These are phyloP conservation scores for Eulemur coronatus DNA, from an alignment of 2,797 vertebrate species.

Conservation along the genomic window DNA sequence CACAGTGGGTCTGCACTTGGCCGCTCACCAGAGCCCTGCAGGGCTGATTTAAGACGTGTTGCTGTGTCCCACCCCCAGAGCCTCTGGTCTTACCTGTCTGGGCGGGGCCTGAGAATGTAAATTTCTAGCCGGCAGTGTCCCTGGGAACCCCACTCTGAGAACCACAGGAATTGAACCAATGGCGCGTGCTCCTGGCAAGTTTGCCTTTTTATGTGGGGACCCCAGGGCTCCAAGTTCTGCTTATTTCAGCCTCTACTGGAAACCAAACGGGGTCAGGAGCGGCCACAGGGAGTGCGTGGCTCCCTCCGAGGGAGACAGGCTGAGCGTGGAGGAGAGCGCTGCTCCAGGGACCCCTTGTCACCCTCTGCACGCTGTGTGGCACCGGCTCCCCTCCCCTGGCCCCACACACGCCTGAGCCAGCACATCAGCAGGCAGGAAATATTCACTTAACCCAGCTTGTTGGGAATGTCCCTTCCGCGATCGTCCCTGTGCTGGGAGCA, in stretches of 20 bases:
- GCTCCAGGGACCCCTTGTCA: background rate
- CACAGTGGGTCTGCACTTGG: background rate
- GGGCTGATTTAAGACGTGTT: too few relatives aligned
- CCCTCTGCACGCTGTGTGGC: rapidly evolving
- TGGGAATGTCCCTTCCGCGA: conserved; percentile 73
- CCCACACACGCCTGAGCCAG: conserved; percentile 55
- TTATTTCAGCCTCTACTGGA: background rate
- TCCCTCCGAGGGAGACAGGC: background rate
- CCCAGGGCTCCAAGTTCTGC: background rate
- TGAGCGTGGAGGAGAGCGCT: rapidly evolving
- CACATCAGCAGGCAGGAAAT: conserved; percentile 78
- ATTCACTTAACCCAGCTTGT: conserved; percentile 81
- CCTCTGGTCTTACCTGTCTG: background rate
- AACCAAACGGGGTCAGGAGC: background rate
- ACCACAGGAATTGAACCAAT: background rate
- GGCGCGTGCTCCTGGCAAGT: rapidly evolving
- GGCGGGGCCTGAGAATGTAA: background rate
- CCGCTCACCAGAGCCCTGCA: rapidly evolving
- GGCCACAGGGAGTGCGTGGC: too few relatives aligned
- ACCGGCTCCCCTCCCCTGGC: conserved; percentile 44
- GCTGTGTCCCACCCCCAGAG: background rate
- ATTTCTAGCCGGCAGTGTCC: background rate
- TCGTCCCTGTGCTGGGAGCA: conserved; percentile 75
- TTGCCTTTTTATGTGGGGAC: background rate
- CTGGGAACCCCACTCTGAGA: background rate